Percentiles rank a stretch among this genome's conserved stretches.
phyloP scores from a whole-genome alignment of 2,888 invertebrate species.

The Scaeva pyrastri region DNA sequence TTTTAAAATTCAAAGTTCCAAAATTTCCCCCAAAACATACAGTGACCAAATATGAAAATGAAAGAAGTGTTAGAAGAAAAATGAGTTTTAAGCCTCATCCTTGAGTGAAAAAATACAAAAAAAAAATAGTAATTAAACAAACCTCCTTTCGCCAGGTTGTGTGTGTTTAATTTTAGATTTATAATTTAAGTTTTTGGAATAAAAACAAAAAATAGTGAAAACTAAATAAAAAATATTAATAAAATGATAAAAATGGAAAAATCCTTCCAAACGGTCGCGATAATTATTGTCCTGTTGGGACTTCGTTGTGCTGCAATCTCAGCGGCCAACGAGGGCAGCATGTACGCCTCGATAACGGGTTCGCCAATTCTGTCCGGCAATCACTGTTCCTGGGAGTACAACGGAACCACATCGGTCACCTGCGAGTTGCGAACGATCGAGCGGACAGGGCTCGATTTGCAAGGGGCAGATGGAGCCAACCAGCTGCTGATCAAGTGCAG shows the following conservation, averaged over 20 bases:
- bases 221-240: slow-evolving; percentile 9
- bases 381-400: slow-evolving; percentile 85
- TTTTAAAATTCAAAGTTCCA: slow-evolving; percentile 15
- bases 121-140: slow-evolving; percentile 37
- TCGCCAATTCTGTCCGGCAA: slow-evolving; percentile 78
- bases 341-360: slow-evolving; percentile 62
- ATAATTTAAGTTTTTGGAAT: slow-evolving; percentile 38
- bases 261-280: slow-evolving; percentile 47
- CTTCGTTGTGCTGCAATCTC: slow-evolving; percentile 33
- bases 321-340: slow-evolving; percentile 53
- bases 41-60: slow-evolving; percentile 65
- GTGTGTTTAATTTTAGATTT: slow-evolving; percentile 30
- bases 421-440: slow-evolving; percentile 90
- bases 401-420: slow-evolving; percentile 85
- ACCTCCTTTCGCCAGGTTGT: slow-evolving; percentile 38
- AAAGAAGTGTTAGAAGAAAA: slow-evolving; percentile 72
- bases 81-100: slow-evolving; percentile 69
- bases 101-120: slow-evolving; percentile 35
- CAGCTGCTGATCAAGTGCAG: slow-evolving; percentile 91
- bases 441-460: slow-evolving; percentile 86
- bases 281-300: slow-evolving; percentile 42
- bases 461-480: slow-evolving; percentile 88
- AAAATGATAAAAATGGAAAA: slow-evolving; percentile 45
- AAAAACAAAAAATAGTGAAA: slow-evolving; percentile 34
- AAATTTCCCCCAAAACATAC: slow-evolving; percentile 62